Evolutionary conservation across 2,797 vertebrate species (phyloP), one percentile per base, ranked within the genome.

Genomic region (Mormyrops boulengeri): DNA sequence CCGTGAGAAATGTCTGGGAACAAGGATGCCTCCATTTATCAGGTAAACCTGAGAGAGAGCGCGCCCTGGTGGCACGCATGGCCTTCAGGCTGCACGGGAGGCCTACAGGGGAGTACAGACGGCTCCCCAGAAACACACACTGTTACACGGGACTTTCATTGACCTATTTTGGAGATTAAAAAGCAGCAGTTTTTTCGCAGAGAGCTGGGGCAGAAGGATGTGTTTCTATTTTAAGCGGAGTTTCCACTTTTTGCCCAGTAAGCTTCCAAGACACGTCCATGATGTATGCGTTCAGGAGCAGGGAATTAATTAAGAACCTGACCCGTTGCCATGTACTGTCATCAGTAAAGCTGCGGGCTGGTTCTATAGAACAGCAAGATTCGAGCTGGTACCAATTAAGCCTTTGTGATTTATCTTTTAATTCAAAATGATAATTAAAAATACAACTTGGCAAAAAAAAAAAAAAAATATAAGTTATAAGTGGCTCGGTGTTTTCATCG

Each of bases 351-450:
- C 84, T 86, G 19, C 30, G n/a, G 50, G 52, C 50, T 87, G 85
- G 85, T 80, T n/a, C 41, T 80, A n/a, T 86, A 52, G 22, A 86
- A 52, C 49, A 52, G 47, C 22, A 53, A 86, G 50, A 86, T 86
- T 53, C 12, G 50, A 53, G 44, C 47, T 26, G 26, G 49, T 53
- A 86, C 84, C 82, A 49, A 50, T 85, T 85, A 49, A 50, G 44
- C 47, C 26, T 86, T 85, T 49, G 84, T 53, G 84, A 52, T 86
- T 86, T 86, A 86, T 86, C n/a, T 50, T 52, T 86, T 86, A 52
- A 86, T 80, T 53, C 84, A 53, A 30, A 30, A 30, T 86, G 84
- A 50, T 86, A 52, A 52, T 22, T 86, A 86, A 86, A 86, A 86
- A 53, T 53, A 17, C 84, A 52, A 53, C 47, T 86, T 85, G 47